phyloP scores from a whole-genome alignment of 1,140 invertebrate species.

The Cydia amplana region DNA sequence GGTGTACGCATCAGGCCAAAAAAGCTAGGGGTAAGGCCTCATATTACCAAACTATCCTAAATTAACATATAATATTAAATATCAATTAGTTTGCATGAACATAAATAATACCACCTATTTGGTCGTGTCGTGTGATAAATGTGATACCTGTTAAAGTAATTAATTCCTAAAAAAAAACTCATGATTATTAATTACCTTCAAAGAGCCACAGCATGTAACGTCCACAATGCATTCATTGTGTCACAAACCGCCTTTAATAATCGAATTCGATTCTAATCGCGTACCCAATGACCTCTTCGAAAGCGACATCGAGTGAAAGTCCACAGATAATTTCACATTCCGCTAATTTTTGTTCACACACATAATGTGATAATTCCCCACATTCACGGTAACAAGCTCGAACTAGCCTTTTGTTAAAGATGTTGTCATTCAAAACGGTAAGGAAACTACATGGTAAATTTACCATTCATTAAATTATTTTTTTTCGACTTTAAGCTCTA shows the following conservation, averaged over 20 bases:
- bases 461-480: constrained; percentile 30
- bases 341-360: constrained; percentile 57
- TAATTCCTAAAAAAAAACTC: neutral
- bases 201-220: neutral
- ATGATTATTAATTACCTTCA: neutral
- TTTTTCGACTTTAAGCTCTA: constrained; percentile 37
- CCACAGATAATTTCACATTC: constrained; percentile 56
- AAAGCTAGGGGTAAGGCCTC: too few relatives aligned
- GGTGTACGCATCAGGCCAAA: too few relatives aligned
- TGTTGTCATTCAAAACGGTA: constrained; percentile 50
- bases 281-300: constrained; percentile 47
- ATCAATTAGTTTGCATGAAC: too few relatives aligned
- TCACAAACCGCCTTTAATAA: constrained; percentile 46
- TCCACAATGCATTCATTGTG: constrained; percentile 37
- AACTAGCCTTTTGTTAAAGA: constrained; percentile 49
- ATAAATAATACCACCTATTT: too few relatives aligned
- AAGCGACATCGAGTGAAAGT: constrained; percentile 63
- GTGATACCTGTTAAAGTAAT: neutral
- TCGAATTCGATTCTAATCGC: constrained; percentile 41
- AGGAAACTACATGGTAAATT: constrained; percentile 33
- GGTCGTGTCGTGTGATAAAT: too few relatives aligned
- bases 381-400: constrained; percentile 52
- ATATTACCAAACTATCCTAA: too few relatives aligned
- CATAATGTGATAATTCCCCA: constrained; percentile 57
- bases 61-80: too few relatives aligned